Conservation (phyloP, 2,113 vertebrate species). For the Podilymbus podiceps region DNA sequence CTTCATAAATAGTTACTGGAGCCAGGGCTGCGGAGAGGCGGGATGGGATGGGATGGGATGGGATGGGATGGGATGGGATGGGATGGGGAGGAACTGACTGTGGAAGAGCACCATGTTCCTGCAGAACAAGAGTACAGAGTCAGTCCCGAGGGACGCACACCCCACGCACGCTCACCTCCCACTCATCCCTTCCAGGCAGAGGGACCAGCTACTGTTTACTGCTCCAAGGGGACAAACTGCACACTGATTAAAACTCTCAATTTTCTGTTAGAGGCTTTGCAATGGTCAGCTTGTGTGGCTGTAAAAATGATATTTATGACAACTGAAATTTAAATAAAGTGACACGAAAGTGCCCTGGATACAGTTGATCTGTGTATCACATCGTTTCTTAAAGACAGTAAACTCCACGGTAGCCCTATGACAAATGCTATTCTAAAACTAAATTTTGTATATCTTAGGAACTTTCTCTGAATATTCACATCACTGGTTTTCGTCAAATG, state of each 20-base stretch:
- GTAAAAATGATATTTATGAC: neutral
- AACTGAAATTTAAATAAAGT: neutral
- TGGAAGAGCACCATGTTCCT: neutral
- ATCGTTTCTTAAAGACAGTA: neutral
- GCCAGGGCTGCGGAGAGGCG: neutral
- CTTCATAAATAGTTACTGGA: neutral
- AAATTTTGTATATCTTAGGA: neutral
- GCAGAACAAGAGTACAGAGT: neutral
- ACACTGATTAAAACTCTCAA: neutral
- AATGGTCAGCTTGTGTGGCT: neutral
- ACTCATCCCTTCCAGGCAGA: neutral
- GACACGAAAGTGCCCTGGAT: neutral
- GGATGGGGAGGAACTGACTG: neutral
- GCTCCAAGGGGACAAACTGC: neutral
- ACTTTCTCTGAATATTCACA: neutral
- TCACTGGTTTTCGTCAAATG: neutral
- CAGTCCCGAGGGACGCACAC: fast-evolving
- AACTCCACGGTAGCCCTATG: neutral
- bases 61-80: fast-evolving
- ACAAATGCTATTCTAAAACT: neutral
- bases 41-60: fast-evolving
- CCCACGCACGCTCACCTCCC: neutral
- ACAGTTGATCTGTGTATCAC: neutral
- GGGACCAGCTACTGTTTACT: neutral
- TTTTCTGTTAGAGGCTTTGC: neutral